Base-by-base conservation (phyloP, 2,888 invertebrate species). In the Drosophila ustulata region DNA sequence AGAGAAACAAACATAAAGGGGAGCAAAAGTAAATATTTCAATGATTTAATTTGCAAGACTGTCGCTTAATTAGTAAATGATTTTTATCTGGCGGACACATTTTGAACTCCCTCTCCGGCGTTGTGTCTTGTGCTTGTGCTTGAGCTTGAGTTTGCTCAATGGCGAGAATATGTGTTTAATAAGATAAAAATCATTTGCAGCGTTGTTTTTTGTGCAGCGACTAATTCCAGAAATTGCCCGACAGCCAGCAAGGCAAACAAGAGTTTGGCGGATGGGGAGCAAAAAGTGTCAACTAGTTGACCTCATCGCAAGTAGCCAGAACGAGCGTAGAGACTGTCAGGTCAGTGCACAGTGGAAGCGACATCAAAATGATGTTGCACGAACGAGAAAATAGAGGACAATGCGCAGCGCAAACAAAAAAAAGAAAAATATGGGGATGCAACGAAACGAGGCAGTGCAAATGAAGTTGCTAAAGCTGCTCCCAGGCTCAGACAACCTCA, bases 381-480 rank as follows among this genome's bases (percentile, higher is more conserved):
- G 28, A 41, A 32, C 32, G 41, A 39, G 57, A 28, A 50, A 45
- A 55, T 13, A n/a, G 28, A 37, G 41, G 13, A 46, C 26, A 28
- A 53, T 37, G 11, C 37, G 5, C 37, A 37, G 34, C 46, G 45
- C 32, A 3, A 25, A 7, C 37, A 37, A n/a, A 4, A n/a, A 18
- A 18, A 18, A 18, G 18, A 28, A 26, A 25, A 25, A 23, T 28
- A 41, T 30, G 23, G 4, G 63, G 50, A 61, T 34, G 63, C 46
- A 67, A 61, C 25, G 64, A 6, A 55, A 25, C 58, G 59, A 49
- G 62, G 64, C 83, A 69, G 80, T 71, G 82, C 78, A 86, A 83
- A 83, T 83, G 83, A 88, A 83, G 88, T 83, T 78, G 83, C 70
- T 62, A 84, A 88, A 82, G 82, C 88, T 77, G 82, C 80, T 50